These are phyloP conservation scores for Campopleginae sp. DNA, from an alignment of 2,888 invertebrate genomes.

Conservation along the genomic window DNA sequence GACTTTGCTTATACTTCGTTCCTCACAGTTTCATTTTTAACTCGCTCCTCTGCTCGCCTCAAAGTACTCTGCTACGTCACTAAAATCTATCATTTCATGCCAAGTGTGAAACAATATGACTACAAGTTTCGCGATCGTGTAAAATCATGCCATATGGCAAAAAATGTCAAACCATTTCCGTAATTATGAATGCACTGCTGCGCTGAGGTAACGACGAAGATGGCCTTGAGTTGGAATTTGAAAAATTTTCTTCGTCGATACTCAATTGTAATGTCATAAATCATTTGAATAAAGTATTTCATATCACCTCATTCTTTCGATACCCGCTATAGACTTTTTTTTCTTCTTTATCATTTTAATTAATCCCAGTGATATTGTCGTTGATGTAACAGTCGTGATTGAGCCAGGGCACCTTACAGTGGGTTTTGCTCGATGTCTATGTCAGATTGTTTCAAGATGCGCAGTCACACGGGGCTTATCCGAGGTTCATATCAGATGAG, in stretches of 20 bases:
- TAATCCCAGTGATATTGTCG: not conserved
- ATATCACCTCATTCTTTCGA: not conserved
- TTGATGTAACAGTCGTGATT: not conserved
- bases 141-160: not conserved
- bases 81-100: constrained; percentile 11
- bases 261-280: not conserved
- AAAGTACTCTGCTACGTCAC: not conserved
- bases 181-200: not conserved
- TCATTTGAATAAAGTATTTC: constrained; percentile 6
- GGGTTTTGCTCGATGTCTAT: constrained; percentile 9
- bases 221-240: not conserved
- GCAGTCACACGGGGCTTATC: not conserved
- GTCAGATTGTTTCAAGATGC: not conserved
- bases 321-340: not conserved
- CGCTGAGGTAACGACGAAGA: too few species aligned
- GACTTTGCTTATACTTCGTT: constrained; percentile 40
- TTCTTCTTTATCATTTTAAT: not conserved
- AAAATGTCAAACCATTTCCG: not conserved
- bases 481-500: constrained; percentile 18
- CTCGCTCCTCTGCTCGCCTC: constrained; percentile 33
- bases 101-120: constrained; percentile 1
- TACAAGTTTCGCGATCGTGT: not conserved
- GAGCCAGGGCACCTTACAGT: not conserved
- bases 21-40: constrained; percentile 39
- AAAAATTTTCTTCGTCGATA: not conserved